Evolutionary conservation across 37 sponge, comb jelly and placozoan genomes (phyloP).

Genomic region (Ianthella basta): DNA sequence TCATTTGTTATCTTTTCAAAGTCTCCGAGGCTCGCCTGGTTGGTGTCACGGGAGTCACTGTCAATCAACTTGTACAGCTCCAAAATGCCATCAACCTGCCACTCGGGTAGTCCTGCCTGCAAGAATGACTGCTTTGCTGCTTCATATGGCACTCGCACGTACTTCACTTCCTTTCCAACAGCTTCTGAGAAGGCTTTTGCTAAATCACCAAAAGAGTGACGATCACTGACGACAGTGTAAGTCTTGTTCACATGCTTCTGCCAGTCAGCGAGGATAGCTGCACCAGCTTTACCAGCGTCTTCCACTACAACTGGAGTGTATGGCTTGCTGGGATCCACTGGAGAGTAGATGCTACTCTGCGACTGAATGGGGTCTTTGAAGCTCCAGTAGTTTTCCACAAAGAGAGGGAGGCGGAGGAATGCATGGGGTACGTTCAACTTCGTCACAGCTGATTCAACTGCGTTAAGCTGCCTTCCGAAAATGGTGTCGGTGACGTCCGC

Average conservation of each 20-base stretch:
- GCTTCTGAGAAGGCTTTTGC: slow-evolving; percentile 21
- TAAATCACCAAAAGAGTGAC: slow-evolving; percentile 37
- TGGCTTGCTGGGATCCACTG: slow-evolving; percentile 55
- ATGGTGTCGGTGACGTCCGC: slow-evolving; percentile 23
- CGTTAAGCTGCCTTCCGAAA: slow-evolving; percentile 31
- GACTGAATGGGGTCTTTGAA: slow-evolving; percentile 8
- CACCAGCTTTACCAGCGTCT: slow-evolving; percentile 56
- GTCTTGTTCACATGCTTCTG: slow-evolving; percentile 39
- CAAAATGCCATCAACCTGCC: slow-evolving; percentile 36
- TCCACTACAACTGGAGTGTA: slow-evolving; percentile 31
- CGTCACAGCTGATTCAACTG: slow-evolving; percentile 15
- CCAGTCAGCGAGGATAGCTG: slow-evolving; percentile 40
- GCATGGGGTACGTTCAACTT: slow-evolving; percentile 38
- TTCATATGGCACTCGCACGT: slow-evolving; percentile 42
- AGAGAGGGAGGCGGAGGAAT: slow-evolving; percentile 51
- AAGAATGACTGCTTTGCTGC: slow-evolving; percentile 48
- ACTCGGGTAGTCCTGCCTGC: slow-evolving; percentile 39
- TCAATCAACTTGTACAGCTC: slow-evolving; percentile 51
- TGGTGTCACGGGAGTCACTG: slow-evolving; percentile 14
- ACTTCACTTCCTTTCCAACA: slow-evolving; percentile 45
- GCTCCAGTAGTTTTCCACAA: slow-evolving; percentile 33
- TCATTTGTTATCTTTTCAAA: slow-evolving; percentile 50
- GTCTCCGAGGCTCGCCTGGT: neutral
- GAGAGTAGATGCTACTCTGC: slow-evolving; percentile 14
- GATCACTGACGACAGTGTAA: slow-evolving; percentile 54